Evolutionary conservation across 2,888 invertebrate species (phyloP), one percentile per base, ranked within the genome.

Genomic region (Lasioglossum villosulum): DNA sequence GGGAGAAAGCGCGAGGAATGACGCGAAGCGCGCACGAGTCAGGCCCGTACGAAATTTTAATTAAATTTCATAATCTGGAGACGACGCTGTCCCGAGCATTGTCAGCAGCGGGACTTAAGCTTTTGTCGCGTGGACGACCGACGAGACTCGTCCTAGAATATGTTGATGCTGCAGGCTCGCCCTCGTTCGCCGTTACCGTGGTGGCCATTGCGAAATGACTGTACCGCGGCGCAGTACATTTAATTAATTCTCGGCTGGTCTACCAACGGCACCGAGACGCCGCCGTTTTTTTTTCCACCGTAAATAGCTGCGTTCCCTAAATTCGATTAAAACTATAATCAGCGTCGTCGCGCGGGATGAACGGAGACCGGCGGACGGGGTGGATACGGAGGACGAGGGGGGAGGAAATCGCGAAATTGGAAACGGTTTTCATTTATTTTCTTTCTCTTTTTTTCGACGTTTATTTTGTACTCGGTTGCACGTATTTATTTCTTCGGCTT

Each of bases 41-140:
- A 66, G 71, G 79, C 56, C 75, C 80, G 87, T 84, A 86, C 89
- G 89, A 92, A 92, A 92, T 93, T 92, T 93, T 92, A 92, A 93
- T 92, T 91, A 93, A 92, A 93, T 92, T 91, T 91, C 90, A 86
- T 86, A 88, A 91, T 92, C 90, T 82, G 80, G 89, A 87, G 86
- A 87, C 85, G 88, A 87, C 86, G 88, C 75, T 82, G 88, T 85
- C 89, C 81, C 84, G 79, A 80, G 76, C 76, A 89, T 88, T 89
- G 85, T 89, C 73, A 66, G 37, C 68, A 72, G 75, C 78, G 80
- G 78, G 87, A 89, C 90, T 90, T 87, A 84, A 90, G 88, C 89
- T 82, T 90, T 90, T 84, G 90, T 91, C 86, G 72, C 45, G 39
- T n/a, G 70, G 70, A 70, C 74, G 82, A 82, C 42, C 68, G 66